phyloP scores from a whole-genome alignment of 2,888 invertebrate species.

The Mythimna impura region DNA sequence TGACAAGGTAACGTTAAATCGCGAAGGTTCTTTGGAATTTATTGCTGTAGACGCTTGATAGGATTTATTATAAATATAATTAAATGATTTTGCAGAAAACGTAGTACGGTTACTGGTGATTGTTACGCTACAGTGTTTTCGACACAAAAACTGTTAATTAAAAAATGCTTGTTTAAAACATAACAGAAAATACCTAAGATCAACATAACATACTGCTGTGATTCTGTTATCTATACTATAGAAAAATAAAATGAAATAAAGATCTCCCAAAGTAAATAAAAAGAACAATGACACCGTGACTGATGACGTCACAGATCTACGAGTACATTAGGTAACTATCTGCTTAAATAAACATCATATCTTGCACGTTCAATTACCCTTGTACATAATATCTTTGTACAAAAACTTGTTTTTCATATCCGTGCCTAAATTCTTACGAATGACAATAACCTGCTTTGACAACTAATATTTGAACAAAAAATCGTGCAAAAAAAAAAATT shows the following conservation, averaged over 20 bases:
- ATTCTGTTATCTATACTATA: neutral
- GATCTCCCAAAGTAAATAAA: constrained; percentile 12
- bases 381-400: constrained; percentile 6
- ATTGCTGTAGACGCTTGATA: constrained; percentile 9
- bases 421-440: constrained; percentile 20
- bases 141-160: too few relatives aligned
- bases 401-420: constrained; percentile 51
- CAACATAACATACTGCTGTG: neutral
- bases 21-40: constrained; percentile 34
- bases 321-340: constrained; percentile 7
- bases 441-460: constrained; percentile 43
- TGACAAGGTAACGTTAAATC: constrained; percentile 47
- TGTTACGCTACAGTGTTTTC: too few relatives aligned
- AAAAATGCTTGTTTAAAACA: too few relatives aligned
- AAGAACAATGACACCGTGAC: constrained; percentile 17
- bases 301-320: constrained; percentile 31
- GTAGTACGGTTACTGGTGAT: neutral
- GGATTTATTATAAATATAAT: constrained; percentile 17
- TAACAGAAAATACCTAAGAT: neutral
- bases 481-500: neutral
- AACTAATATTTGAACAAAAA: constrained; percentile 30
- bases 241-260: constrained; percentile 6
- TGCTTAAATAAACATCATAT: constrained; percentile 11
- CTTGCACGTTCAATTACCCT: constrained; percentile 22
- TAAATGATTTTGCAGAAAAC: neutral